These are phyloP conservation scores for Anser cygnoides DNA, from an alignment of 2,113 vertebrate genomes.

Conservation along the genomic window DNA sequence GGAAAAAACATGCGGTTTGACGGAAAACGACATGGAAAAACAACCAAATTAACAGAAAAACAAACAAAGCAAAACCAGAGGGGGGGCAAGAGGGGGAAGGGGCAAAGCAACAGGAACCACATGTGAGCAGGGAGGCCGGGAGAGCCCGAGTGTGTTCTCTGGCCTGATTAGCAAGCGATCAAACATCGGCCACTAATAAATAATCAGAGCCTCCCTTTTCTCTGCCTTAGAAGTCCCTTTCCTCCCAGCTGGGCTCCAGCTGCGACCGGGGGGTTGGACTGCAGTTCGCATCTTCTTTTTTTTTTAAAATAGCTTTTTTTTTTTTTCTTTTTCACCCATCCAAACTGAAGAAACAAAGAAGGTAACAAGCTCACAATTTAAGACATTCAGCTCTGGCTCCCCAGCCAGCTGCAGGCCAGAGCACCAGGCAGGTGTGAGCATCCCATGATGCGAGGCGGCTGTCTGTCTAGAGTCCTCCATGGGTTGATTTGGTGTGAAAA, in stretches of 20 bases:
- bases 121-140: background rate
- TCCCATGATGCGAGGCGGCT: background rate
- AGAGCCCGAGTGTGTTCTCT: constrained; percentile 12
- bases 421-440: background rate
- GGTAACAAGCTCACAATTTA: background rate
- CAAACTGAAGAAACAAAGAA: background rate
- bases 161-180: constrained; percentile 58
- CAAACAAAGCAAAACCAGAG: constrained; percentile 77
- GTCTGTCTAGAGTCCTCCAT: accelerated
- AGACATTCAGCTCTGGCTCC: background rate
- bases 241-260: constrained; percentile 79
- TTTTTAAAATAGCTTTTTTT: background rate
- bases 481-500: background rate
- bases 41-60: constrained; percentile 81
- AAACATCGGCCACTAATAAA: constrained; percentile 61
- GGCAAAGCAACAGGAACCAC: constrained; percentile 57
- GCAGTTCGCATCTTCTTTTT: background rate
- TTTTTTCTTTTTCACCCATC: background rate
- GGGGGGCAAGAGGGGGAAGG: background rate
- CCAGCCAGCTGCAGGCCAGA: background rate
- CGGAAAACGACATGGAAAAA: constrained; percentile 81
- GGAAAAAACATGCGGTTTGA: constrained; percentile 81
- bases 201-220: constrained; percentile 64
- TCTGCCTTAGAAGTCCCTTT: constrained; percentile 49
- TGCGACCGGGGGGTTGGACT: constrained; percentile 39